phyloP scores from a whole-genome alignment of 1,140 invertebrate genomes.

The Drosophila watanabei region DNA sequence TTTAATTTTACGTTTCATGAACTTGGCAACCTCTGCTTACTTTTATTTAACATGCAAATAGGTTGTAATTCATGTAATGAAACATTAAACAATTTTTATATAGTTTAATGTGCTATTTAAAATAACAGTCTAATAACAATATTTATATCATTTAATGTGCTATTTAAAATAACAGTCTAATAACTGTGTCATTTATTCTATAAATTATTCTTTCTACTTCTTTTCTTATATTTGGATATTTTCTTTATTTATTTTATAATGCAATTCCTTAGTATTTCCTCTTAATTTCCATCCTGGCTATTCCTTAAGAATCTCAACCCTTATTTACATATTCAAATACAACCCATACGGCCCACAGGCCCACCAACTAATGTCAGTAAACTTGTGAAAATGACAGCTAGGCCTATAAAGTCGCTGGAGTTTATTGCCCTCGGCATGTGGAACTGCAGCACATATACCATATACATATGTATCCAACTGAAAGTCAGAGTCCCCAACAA shows the following conservation, averaged over 20 bases:
- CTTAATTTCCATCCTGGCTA: fast-evolving
- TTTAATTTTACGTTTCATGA: too few species aligned
- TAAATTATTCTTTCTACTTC: too few species aligned
- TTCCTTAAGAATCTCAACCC: not conserved
- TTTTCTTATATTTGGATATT: too few species aligned
- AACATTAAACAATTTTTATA: too few species aligned
- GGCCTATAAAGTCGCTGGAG: slow-evolving; percentile 9
- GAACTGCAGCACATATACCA: slow-evolving; percentile 5
- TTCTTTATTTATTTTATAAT: not conserved
- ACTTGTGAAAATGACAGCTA: slow-evolving; percentile 7
- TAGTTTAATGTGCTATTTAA: too few species aligned
- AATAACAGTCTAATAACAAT: too few species aligned
- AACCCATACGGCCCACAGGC: not conserved
- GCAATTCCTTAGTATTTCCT: not conserved
- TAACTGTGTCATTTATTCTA: too few species aligned
- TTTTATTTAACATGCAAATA: too few species aligned
- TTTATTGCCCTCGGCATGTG: slow-evolving; percentile 40
- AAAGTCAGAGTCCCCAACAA: slow-evolving; percentile 33
- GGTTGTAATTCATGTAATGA: too few species aligned
- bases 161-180: too few species aligned
- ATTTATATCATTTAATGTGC: too few species aligned
- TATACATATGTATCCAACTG: slow-evolving; percentile 1
- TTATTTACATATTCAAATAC: not conserved
- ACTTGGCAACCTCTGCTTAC: too few species aligned
- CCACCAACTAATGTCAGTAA: slow-evolving; percentile 5